Base-by-base conservation (phyloP, 2,113 vertebrate genomes). In the Sinocyclocheilus grahami region DNA sequence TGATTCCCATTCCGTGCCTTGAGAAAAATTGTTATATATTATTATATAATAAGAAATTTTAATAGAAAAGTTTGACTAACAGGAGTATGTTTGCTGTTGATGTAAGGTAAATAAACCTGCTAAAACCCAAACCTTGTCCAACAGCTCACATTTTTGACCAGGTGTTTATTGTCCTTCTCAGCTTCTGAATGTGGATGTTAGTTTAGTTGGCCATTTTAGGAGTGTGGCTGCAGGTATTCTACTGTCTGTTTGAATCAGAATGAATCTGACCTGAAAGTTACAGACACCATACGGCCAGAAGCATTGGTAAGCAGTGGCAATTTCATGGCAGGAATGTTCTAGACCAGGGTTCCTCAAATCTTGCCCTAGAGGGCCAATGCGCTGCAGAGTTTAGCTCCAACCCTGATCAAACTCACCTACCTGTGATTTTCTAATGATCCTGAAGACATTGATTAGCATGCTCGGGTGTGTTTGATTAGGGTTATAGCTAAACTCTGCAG, bases 171-270 rank as follows among this genome's bases (percentile, higher is more conserved):
- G 27, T 76, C 12, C 27, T 14, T 37, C 14, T 11, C 10, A 78
- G 24, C 37, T n/a, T 74, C 10, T 80, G 51, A 24, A 20, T 63
- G 22, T 48, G 37, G 30, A 51, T 65, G 18, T 67, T 65, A 63
- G 72, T 87, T 51, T 63, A n/a, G 13, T 71, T 37, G n/a, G 14
- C 82, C 2, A 5, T 80, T 63, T 60, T 48, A 65, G 11, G 37
- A 65, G 63, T 63, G 30, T 55, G 22, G 22, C 20, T 81, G 78
- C 42, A 63, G 22, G 55, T 86, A 16, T 30, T 78, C 13, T 11
- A 53, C 24, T 88, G 87, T 79, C 74, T 83, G 27, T 48, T 62
- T 79, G 63, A 46, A 83, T 83, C 33, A 78, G 51, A 9, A 69
- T 84, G 27, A 51, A 37, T 58, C 63, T 78, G 53, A 69, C 8